Conservation (phyloP, 1,140 invertebrate genomes). For the Thaumetopoea pityocampa region DNA sequence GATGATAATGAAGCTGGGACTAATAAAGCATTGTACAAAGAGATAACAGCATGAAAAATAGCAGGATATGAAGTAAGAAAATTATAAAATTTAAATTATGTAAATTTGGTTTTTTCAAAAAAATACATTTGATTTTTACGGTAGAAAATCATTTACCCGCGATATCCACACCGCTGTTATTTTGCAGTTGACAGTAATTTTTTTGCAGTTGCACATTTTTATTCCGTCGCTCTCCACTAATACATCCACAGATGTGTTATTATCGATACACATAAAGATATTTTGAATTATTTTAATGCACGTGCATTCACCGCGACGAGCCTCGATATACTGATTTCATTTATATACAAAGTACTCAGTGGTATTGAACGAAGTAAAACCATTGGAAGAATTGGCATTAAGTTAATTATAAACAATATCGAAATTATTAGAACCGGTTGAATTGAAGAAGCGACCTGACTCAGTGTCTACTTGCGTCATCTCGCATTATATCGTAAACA, state of each 20-base stretch:
- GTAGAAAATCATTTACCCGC: slow-evolving; percentile 8
- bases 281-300: slow-evolving; percentile 2
- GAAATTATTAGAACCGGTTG: slow-evolving; percentile 32
- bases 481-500: no score
- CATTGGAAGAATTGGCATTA: no score
- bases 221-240: slow-evolving; percentile 10
- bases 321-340: slow-evolving; percentile 33
- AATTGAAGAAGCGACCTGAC: slow-evolving; percentile 18
- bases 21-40: no score
- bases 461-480: slow-evolving; percentile 24
- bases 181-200: slow-evolving; percentile 11
- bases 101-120: background rate
- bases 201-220: slow-evolving; percentile 40
- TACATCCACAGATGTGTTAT: background rate
- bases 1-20: no score
- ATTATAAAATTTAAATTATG: background rate
- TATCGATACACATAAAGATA: slow-evolving; percentile 1
- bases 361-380: no score
- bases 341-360: slow-evolving; percentile 14
- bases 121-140: background rate
- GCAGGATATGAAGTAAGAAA: no score
- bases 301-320: slow-evolving; percentile 25
- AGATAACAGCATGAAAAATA: no score
- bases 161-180: slow-evolving; percentile 9
- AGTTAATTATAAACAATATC: slow-evolving; percentile 36